Evolutionary conservation across 2,797 vertebrate genomes (phyloP).

Genomic region (Pantherophis alleghaniensis): DNA sequence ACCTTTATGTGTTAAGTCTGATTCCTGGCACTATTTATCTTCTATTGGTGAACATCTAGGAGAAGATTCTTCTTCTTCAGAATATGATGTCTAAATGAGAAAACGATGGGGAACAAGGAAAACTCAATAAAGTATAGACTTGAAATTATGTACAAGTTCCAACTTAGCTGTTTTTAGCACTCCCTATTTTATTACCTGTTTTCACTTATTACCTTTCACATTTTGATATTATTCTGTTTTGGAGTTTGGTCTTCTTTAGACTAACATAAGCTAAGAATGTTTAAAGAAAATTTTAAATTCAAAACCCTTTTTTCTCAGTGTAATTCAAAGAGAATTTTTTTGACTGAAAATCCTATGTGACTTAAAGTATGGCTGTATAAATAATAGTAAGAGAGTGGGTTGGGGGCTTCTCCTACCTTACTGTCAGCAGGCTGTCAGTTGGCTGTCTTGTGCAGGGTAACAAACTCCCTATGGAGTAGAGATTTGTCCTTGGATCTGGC

Average conservation of each 20-base stretch:
- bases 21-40: not conserved
- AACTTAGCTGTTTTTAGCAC: not conserved
- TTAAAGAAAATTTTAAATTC: not conserved
- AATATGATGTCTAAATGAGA: not conserved
- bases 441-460: not conserved
- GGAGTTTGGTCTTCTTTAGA: not conserved
- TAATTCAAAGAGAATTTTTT: not conserved
- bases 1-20: not conserved
- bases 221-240: not conserved
- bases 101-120: not conserved
- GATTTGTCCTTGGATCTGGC: not conserved
- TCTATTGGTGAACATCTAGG: not conserved
- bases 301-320: not conserved
- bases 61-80: not conserved
- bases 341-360: conserved; percentile 11
- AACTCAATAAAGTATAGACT: not conserved
- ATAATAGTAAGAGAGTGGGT: not conserved
- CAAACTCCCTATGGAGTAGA: not conserved
- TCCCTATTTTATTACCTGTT: not conserved
- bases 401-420: not conserved
- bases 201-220: not conserved
- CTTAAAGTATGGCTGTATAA: conserved; percentile 17
- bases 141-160: not conserved
- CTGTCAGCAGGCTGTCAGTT: not conserved
- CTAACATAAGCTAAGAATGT: not conserved